Conservation (phyloP, 2,888 invertebrate genomes). For the Metellina segmentata region DNA sequence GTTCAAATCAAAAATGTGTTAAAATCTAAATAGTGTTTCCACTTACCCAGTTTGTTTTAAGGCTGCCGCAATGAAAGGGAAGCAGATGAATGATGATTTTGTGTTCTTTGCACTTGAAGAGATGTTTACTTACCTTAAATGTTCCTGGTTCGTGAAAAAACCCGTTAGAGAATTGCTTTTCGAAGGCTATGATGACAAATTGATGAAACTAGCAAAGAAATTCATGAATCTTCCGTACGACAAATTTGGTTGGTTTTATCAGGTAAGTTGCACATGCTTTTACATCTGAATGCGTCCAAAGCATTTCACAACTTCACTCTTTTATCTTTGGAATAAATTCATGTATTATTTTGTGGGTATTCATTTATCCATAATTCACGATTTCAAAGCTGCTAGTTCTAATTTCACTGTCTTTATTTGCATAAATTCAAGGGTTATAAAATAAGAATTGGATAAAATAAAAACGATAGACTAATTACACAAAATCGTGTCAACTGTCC, state of each 20-base stretch:
- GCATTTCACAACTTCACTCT: too few relatives aligned
- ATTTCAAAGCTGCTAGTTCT: too few relatives aligned
- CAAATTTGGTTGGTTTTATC: constrained; percentile 93
- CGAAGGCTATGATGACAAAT: constrained; percentile 77
- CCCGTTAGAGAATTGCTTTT: constrained; percentile 76
- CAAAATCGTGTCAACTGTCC: too few relatives aligned
- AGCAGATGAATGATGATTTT: constrained; percentile 49
- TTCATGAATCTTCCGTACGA: constrained; percentile 84
- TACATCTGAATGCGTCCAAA: too few relatives aligned
- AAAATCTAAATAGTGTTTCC: not conserved
- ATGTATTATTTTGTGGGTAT: too few relatives aligned
- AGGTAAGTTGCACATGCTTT: constrained; percentile 83
- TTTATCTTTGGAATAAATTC: too few relatives aligned
- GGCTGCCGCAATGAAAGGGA: constrained; percentile 62
- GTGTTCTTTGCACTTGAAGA: constrained; percentile 64
- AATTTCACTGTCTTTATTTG: too few relatives aligned
- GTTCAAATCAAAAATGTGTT: not conserved
- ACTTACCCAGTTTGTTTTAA: constrained; percentile 42
- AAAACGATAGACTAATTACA: too few relatives aligned
- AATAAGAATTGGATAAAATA: too few relatives aligned
- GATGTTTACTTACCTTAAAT: constrained; percentile 56
- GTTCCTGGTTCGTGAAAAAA: constrained; percentile 72
- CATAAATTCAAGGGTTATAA: too few relatives aligned
- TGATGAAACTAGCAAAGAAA: constrained; percentile 67
- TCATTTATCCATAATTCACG: too few relatives aligned